phyloP scores from a whole-genome alignment of 2,888 invertebrate genomes.

The Parnassius apollo region DNA sequence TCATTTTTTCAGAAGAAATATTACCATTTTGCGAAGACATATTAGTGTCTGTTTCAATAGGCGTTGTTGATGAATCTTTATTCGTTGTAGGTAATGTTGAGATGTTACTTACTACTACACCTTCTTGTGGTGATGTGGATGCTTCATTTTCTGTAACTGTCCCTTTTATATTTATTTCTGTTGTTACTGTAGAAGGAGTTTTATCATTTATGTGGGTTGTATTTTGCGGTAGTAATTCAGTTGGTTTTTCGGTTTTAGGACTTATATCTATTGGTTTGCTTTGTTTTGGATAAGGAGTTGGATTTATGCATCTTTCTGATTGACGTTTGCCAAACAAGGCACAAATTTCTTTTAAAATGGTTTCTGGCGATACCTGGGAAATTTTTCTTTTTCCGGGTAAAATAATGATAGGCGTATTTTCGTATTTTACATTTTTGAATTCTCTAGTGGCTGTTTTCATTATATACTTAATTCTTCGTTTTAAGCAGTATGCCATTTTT shows the following conservation, averaged over 20 bases:
- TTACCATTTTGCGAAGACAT: not conserved
- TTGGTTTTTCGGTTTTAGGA: slow-evolving; percentile 1
- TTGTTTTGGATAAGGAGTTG: slow-evolving; percentile 25
- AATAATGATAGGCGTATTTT: slow-evolving; percentile 31
- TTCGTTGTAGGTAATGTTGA: slow-evolving; percentile 7
- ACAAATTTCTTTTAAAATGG: slow-evolving; percentile 32
- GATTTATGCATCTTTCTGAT: slow-evolving; percentile 29
- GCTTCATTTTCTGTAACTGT: not conserved
- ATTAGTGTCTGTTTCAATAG: not conserved
- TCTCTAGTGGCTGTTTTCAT: slow-evolving; percentile 27
- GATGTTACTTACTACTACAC: not conserved
- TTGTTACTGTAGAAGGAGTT: not conserved
- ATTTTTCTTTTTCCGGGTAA: slow-evolving; percentile 28
- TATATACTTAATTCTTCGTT: slow-evolving; percentile 24
- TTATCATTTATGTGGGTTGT: not conserved
- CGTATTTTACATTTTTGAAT: slow-evolving; percentile 28
- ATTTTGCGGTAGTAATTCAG: not conserved
- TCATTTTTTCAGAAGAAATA: slow-evolving; percentile 1
- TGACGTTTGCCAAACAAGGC: slow-evolving; percentile 21
- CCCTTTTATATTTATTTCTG: not conserved
- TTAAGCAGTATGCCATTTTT: slow-evolving; percentile 30
- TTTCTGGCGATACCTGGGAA: slow-evolving; percentile 23
- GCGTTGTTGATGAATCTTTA: not conserved
- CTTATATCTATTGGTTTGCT: not conserved
- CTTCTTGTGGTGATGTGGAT: not conserved